Percentiles rank a stretch among this genome's conserved stretches.
Evolutionary conservation across 2,113 vertebrate species (phyloP).

Genomic region (Cavia aperea): DNA sequence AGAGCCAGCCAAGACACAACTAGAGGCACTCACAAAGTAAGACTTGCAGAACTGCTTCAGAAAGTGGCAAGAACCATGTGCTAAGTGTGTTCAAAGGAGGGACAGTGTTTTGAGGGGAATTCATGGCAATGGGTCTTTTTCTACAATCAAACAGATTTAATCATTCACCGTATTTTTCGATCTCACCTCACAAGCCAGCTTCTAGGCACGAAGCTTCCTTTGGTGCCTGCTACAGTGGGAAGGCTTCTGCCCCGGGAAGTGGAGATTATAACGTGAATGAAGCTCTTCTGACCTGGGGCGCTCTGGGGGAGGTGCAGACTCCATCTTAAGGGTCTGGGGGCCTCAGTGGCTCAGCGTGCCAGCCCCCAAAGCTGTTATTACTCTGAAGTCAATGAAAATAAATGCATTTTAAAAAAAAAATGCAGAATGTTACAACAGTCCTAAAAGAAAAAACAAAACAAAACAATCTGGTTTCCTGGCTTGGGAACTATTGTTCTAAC

Average conservation of each 20-base stretch:
- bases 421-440: not conserved
- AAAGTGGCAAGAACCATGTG: not conserved
- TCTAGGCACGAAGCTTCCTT: not conserved
- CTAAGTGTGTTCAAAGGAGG: not conserved
- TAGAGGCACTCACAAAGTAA: not conserved
- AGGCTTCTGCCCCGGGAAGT: not conserved
- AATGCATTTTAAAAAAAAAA: not conserved
- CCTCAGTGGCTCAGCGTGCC: rapidly evolving
- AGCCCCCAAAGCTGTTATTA: not conserved
- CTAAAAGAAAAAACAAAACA: not conserved
- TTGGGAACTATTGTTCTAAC: constrained; percentile 2
- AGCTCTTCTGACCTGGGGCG: not conserved
- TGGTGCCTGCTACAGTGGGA: not conserved
- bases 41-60: not conserved
- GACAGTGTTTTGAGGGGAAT: not conserved
- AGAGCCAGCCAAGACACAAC: not conserved
- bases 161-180: not conserved
- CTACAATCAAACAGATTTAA: not conserved
- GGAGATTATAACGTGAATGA: not conserved
- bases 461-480: not conserved
- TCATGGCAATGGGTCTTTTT: not conserved
- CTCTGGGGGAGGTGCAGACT: not conserved
- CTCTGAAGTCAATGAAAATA: not conserved
- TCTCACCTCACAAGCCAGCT: not conserved
- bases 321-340: not conserved